Percentiles rank a stretch among this genome's conserved stretches.
phyloP scores from a whole-genome alignment of 2,888 invertebrate species.

The Netelia fuscicornis region DNA sequence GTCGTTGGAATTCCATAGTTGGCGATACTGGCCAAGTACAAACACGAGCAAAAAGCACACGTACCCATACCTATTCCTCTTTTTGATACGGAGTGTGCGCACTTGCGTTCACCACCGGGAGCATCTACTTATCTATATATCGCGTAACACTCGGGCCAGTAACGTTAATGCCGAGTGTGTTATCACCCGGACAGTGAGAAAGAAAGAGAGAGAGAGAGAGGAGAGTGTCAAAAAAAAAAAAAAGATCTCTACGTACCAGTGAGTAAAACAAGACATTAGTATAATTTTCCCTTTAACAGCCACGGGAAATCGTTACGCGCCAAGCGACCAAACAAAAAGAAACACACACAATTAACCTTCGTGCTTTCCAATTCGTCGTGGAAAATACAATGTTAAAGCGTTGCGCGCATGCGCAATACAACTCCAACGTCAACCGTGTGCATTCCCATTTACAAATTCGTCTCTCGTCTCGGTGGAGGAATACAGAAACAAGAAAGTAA shows the following conservation, averaged over 20 bases:
- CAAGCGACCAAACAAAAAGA: no score
- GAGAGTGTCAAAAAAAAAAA: neutral
- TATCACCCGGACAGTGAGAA: slow-evolving; percentile 1
- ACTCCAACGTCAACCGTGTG: no score
- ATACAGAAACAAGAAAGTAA: neutral
- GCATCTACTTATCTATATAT: neutral
- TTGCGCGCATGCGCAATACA: no score
- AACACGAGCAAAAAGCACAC: neutral
- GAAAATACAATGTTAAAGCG: no score
- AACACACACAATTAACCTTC: no score
- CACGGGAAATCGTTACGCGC: no score
- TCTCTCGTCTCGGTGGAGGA: no score
- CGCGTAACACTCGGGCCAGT: slow-evolving; percentile 5
- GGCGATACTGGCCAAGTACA: slow-evolving; percentile 68
- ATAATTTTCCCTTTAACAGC: no score
- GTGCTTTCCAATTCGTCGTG: no score
- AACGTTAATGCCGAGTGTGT: slow-evolving; percentile 4
- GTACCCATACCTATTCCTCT: neutral
- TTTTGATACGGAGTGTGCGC: neutral
- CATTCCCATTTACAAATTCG: no score
- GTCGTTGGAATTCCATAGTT: slow-evolving; percentile 69
- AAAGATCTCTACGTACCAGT: neutral
- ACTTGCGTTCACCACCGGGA: neutral
- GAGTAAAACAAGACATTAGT: neutral
- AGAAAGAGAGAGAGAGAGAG: neutral